These are phyloP conservation scores for Glossophaga mutica DNA, from an alignment of 2,797 vertebrate species.

Conservation along the genomic window DNA sequence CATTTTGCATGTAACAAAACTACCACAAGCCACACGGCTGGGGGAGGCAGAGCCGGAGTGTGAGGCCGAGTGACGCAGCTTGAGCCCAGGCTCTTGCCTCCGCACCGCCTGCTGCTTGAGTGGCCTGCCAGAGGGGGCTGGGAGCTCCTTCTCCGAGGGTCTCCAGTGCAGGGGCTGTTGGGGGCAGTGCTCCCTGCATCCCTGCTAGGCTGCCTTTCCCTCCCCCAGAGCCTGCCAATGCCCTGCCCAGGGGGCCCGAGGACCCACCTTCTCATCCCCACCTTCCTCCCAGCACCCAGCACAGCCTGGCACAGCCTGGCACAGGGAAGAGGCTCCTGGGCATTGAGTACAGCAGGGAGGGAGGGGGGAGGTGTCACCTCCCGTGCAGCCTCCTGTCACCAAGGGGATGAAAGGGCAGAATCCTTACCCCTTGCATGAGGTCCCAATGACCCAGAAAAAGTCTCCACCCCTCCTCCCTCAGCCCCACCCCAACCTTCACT, in stretches of 20 bases:
- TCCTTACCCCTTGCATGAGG: neutral
- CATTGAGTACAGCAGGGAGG: neutral
- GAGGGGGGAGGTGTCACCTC: neutral
- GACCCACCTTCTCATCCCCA: neutral
- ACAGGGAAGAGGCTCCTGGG: neutral
- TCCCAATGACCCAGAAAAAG: neutral
- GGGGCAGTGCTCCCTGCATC: neutral
- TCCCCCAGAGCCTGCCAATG: neutral
- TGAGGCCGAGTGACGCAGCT: rapidly evolving
- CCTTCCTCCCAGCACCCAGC: neutral
- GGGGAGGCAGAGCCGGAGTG: neutral
- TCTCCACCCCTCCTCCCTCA: neutral
- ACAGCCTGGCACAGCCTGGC: neutral
- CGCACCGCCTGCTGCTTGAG: rapidly evolving
- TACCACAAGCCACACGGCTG: neutral
- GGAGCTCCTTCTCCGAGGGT: neutral
- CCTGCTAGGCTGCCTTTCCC: neutral
- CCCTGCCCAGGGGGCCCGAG: neutral
- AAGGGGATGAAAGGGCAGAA: rapidly evolving
- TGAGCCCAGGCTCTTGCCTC: neutral
- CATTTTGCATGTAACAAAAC: neutral
- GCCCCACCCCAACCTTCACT: neutral
- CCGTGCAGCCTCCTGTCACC: neutral
- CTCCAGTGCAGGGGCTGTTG: neutral
- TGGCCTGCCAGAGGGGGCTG: neutral